Percentiles rank a stretch among this genome's conserved stretches.
These are phyloP conservation scores for Rousettus leschenaultii DNA, from an alignment of 2,113 vertebrate species.

Conservation along the genomic window DNA sequence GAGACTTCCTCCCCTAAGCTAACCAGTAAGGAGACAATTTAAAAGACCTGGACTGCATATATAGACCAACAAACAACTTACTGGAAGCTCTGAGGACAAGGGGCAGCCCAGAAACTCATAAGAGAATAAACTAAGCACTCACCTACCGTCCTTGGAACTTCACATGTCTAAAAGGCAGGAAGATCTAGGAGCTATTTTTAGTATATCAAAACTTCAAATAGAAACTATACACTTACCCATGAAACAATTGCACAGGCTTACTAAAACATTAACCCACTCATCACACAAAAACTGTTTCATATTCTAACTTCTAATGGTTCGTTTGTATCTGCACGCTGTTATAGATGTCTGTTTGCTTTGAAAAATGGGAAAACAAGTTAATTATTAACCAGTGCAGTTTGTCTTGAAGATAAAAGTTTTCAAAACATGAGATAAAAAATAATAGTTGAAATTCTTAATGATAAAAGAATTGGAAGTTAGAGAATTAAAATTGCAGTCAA, in stretches of 20 bases:
- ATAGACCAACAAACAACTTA: neutral
- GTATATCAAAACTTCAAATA: neutral
- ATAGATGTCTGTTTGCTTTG: neutral
- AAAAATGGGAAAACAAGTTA: neutral
- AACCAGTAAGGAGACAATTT: neutral
- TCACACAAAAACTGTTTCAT: neutral
- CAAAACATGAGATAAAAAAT: slow-evolving; percentile 1
- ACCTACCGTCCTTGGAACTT: neutral
- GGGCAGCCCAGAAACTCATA: neutral
- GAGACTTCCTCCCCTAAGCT: neutral
- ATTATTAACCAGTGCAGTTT: neutral
- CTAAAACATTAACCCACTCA: neutral
- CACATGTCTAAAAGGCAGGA: neutral
- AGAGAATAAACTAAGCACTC: neutral
- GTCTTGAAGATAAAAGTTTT: neutral
- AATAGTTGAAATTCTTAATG: neutral
- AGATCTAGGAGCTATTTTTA: neutral
- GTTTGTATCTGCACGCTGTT: neutral
- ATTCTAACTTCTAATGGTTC: neutral
- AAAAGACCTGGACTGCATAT: neutral
- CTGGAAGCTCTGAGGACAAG: neutral
- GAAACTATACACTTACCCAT: neutral
- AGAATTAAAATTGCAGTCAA: neutral
- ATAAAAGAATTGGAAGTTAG: neutral
- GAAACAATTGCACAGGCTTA: neutral